A percentile compares a stretch with the other conserved stretches of the same genome.
Evolutionary conservation across 2,797 vertebrate species (phyloP).

Genomic region (Galago senegalensis): DNA sequence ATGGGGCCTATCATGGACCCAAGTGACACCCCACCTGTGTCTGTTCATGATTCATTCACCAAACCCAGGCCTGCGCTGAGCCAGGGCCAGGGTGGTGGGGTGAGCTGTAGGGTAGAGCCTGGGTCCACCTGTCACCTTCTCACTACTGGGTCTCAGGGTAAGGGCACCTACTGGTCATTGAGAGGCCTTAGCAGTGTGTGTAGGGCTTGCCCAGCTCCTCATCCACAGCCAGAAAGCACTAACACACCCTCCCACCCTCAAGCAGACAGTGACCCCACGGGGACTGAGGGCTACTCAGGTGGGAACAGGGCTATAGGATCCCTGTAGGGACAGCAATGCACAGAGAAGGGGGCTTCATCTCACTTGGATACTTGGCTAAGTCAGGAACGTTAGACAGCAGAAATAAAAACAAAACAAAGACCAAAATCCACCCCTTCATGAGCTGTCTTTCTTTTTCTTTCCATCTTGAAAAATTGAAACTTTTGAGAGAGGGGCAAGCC

Average conservation of each 20-base stretch:
- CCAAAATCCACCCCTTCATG: fast-evolving
- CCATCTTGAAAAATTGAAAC: background rate
- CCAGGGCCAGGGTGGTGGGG: background rate
- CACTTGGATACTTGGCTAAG: background rate
- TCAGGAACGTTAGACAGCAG: background rate
- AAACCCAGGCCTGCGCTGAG: background rate
- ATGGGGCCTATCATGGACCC: background rate
- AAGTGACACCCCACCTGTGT: background rate
- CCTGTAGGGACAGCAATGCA: no score
- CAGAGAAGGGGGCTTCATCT: background rate
- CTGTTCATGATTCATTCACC: background rate
- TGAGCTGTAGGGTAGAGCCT: background rate
- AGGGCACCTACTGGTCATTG: background rate
- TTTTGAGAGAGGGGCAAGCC: background rate
- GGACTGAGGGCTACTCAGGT: background rate
- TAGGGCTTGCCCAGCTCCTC: no score
- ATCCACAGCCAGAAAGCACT: background rate
- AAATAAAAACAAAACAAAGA: background rate
- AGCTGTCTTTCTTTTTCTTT: background rate
- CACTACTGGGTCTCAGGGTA: no score
- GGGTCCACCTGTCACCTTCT: background rate
- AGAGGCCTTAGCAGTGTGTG: background rate
- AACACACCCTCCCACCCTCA: background rate
- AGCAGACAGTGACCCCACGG: background rate
- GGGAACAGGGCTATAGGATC: background rate